Conservation (phyloP, 1,140 invertebrate species). For the Macrotrachela quadricornifera region DNA sequence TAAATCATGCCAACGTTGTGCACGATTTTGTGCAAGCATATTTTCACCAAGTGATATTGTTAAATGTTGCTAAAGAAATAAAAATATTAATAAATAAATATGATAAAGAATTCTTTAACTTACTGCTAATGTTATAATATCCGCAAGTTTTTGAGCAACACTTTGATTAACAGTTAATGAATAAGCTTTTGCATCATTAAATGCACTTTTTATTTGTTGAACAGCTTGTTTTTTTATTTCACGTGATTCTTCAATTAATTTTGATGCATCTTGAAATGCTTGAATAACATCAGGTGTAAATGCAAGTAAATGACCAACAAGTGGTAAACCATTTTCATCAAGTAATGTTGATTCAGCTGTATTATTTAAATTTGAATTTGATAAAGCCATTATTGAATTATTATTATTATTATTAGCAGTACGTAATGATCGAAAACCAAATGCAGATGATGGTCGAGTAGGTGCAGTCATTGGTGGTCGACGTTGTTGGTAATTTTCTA, state of each 20-base stretch:
- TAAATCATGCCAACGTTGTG: slow-evolving; percentile 25
- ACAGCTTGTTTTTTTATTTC: no score
- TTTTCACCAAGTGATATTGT: slow-evolving; percentile 23
- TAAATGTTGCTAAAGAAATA: slow-evolving; percentile 24
- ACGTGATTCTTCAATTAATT: not conserved
- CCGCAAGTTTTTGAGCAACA: not conserved
- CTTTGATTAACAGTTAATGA: not conserved
- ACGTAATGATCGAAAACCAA: no score
- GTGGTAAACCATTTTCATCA: no score
- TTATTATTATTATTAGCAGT: no score
- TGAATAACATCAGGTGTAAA: not conserved
- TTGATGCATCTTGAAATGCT: not conserved
- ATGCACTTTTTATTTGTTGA: no score
- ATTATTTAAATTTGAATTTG: no score
- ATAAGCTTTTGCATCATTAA: not conserved
- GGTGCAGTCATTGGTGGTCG: no score
- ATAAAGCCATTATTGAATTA: no score
- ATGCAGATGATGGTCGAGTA: no score
- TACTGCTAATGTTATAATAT: not conserved
- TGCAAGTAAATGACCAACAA: not conserved
- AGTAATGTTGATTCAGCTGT: no score
- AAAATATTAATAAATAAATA: not conserved
- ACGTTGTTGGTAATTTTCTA: no score
- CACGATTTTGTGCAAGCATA: slow-evolving; percentile 21
- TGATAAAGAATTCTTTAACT: not conserved